Evolutionary conservation across 2,113 vertebrate genomes (phyloP), one percentile per base, ranked within the genome.

Genomic region (Albula glossodonta): DNA sequence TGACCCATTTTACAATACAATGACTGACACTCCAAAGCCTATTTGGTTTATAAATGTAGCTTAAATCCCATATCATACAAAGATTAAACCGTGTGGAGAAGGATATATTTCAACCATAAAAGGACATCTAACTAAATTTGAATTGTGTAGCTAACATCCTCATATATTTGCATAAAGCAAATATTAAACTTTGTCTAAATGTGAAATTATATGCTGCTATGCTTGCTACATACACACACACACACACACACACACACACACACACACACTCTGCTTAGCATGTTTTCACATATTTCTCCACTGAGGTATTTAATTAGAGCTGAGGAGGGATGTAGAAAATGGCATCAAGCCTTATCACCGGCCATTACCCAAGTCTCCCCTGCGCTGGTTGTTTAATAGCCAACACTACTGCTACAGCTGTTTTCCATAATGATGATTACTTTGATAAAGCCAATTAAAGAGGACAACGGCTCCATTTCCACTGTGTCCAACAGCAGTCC

Each of bases 251-350:
- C 79, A 57, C 63, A 83, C 70, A 31, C 49, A 53, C 49, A 12
- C 56, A 52, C 2, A 78, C 53, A 74, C 25, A 22, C 19, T 78
- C 31, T n/a, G 57, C n/a, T 25, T 19, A 31, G 2, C 50, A 15
- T 51, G 2, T 60, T 86, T 86, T 86, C 50, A 9, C 6, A 41
- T 15, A 78, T 51, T 86, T 78, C 13, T 19, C n/a, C 56, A 52
- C 56, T 81, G 78, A 88, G 82, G 82, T 81, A 70, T 56, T 85
- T 83, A 88, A 86, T 82, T 51, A 86, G 82, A 25, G 84, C 11
- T 25, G 50, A 19, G 19, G 50, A 50, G 81, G n/a, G 51, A 83
- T 56, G 78, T 19, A n/a, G 70, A 10, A 48, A 66, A 70, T 1
- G 17, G 22, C 15, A n/a, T 15, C 70, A 78, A 66, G 3, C n/a